These are phyloP conservation scores for Gyps fulvus DNA, from an alignment of 2,113 vertebrate species.

Conservation along the genomic window DNA sequence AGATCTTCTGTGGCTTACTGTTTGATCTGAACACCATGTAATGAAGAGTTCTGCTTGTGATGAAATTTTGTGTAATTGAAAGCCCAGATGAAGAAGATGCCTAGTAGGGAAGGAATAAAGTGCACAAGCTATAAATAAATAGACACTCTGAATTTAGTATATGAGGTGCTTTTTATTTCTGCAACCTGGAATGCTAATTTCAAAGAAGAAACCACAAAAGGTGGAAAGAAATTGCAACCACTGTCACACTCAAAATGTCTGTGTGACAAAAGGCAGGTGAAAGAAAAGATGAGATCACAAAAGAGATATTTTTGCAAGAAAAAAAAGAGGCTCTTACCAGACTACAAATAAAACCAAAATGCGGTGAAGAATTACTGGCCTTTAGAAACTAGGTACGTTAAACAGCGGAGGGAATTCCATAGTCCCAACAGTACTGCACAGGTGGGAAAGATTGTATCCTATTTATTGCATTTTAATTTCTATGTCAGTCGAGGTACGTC, in stretches of 20 bases:
- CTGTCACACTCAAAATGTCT: neutral
- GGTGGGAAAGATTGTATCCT: neutral
- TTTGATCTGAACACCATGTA: neutral
- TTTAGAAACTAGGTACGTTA: neutral
- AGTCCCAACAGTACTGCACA: neutral
- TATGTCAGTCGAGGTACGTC: neutral
- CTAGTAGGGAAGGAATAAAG: neutral
- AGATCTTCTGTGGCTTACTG: neutral
- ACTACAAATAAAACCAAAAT: neutral
- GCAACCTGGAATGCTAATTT: neutral
- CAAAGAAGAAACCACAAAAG: neutral
- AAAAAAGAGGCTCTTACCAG: neutral
- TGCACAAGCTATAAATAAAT: neutral
- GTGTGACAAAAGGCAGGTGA: neutral
- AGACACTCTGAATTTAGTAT: neutral
- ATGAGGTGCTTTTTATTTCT: neutral
- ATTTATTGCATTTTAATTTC: slow-evolving; percentile 1
- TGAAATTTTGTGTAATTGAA: slow-evolving; percentile 1
- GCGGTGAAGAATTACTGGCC: neutral
- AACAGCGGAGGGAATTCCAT: neutral
- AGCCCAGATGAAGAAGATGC: neutral
- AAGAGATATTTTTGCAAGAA: neutral
- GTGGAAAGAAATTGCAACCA: neutral
- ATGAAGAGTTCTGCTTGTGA: neutral
- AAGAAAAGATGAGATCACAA: neutral